Evolutionary conservation across 2,113 vertebrate genomes (phyloP).

Genomic region (Oriolus oriolus): DNA sequence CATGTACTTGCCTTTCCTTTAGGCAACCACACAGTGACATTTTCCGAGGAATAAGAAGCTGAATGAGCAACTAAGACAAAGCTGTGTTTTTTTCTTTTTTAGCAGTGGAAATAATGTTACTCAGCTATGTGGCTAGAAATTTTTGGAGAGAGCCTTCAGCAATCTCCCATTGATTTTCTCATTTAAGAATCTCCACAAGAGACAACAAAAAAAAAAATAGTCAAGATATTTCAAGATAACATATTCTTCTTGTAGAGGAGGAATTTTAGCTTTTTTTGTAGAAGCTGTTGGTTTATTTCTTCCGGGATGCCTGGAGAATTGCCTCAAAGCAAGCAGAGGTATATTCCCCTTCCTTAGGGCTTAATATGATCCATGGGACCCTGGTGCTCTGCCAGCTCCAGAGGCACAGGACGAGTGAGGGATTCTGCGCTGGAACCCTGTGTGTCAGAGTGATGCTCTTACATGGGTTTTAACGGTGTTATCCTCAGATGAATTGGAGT

Average conservation of each 20-base stretch:
- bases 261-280: not conserved
- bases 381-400: not conserved
- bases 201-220: not conserved
- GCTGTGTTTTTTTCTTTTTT: not conserved
- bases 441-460: not conserved
- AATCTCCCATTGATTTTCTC: not conserved
- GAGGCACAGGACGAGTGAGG: not conserved
- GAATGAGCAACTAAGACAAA: not conserved
- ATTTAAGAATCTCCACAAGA: not conserved
- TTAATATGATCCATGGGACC: not conserved
- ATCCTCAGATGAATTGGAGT: not conserved
- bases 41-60: not conserved
- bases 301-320: not conserved
- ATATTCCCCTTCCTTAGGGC: not conserved
- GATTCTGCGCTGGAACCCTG: not conserved
- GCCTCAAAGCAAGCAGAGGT: not conserved
- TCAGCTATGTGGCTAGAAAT: not conserved
- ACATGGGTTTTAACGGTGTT: not conserved
- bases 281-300: not conserved
- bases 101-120: not conserved
- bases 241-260: not conserved
- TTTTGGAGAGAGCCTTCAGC: not conserved
- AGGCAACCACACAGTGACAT: not conserved
- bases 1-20: not conserved
- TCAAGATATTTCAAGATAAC: not conserved